These are phyloP conservation scores for Holothuria glaberrima DNA, from an alignment of 35 echinoderm and acorn worm species.

Conservation along the genomic window DNA sequence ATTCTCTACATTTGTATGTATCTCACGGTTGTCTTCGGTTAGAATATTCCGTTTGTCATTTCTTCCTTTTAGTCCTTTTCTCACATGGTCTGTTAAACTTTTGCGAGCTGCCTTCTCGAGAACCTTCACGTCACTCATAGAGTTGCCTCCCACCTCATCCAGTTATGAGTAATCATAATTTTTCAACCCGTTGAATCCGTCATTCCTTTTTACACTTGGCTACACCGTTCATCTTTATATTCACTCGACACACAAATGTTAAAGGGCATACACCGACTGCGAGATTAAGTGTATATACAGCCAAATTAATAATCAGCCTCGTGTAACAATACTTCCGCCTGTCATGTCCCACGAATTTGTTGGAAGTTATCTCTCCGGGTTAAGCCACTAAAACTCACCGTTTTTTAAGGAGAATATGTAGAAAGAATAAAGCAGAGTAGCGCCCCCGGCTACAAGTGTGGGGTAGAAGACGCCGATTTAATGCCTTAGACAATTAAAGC, in stretches of 20 bases:
- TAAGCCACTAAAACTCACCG: slow-evolving; percentile 25
- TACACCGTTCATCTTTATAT: background rate
- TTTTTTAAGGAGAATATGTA: background rate
- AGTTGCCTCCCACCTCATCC: background rate
- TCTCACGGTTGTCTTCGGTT: slow-evolving; percentile 35
- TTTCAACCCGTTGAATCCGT: slow-evolving; percentile 11
- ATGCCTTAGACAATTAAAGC: slow-evolving; percentile 31
- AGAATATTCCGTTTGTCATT: slow-evolving; percentile 32
- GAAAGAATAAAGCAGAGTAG: background rate
- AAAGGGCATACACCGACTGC: background rate
- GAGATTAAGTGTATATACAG: background rate
- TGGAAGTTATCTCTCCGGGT: slow-evolving; percentile 35
- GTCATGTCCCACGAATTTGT: slow-evolving; percentile 5
- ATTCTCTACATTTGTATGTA: slow-evolving; percentile 13
- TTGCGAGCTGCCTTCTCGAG: background rate
- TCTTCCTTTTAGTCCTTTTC: background rate
- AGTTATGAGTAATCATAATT: background rate
- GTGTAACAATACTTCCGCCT: slow-evolving; percentile 39
- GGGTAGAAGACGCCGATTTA: background rate
- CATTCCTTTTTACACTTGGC: slow-evolving; percentile 1
- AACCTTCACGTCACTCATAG: background rate
- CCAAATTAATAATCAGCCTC: slow-evolving; percentile 51
- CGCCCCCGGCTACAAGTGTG: background rate
- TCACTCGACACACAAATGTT: slow-evolving; percentile 5
- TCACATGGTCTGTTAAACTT: slow-evolving; percentile 30